Evolutionary conservation across 1,140 invertebrate species (phyloP).

Genomic region (Heliothis subflexa): DNA sequence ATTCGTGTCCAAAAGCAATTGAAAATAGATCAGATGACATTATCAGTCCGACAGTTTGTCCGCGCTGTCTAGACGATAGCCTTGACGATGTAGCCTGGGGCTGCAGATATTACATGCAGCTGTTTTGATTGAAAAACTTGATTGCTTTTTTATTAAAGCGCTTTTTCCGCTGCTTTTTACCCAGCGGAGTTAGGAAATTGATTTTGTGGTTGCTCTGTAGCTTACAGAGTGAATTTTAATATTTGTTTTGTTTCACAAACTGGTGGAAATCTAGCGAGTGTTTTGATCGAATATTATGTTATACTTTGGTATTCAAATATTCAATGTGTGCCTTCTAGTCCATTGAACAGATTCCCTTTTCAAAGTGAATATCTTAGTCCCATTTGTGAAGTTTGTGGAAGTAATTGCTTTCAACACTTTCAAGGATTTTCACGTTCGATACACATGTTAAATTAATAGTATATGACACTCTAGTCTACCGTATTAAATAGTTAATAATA

Average conservation of each 20-base stretch:
- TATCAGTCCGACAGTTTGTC: slow-evolving; percentile 15
- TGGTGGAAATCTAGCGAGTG: neutral
- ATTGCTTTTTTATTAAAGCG: slow-evolving; percentile 37
- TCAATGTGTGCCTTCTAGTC: slow-evolving; percentile 21
- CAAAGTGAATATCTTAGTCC: slow-evolving; percentile 12
- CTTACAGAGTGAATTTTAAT: neutral
- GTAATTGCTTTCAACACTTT: slow-evolving; percentile 5
- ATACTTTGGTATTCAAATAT: slow-evolving; percentile 23
- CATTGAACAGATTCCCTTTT: slow-evolving; percentile 26
- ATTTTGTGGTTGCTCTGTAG: slow-evolving; percentile 30
- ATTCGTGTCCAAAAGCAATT: slow-evolving; percentile 2
- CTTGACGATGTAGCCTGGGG: neutral
- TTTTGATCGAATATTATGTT: neutral
- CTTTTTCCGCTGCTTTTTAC: slow-evolving; percentile 21
- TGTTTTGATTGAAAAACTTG: slow-evolving; percentile 36
- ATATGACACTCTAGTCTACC: too few species aligned
- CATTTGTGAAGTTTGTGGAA: slow-evolving; percentile 7
- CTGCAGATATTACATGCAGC: slow-evolving; percentile 44
- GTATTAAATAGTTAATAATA: too few species aligned
- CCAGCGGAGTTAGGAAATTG: slow-evolving; percentile 15
- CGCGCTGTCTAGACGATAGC: slow-evolving; percentile 14
- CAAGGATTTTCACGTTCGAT: neutral
- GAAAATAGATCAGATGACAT: slow-evolving; percentile 15
- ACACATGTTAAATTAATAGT: neutral
- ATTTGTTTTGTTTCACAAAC: neutral